A percentile compares a stretch with the other conserved stretches of the same genome.
These are phyloP conservation scores for Drosophila pallidifrons DNA, from an alignment of 1,140 invertebrate species.

Conservation along the genomic window DNA sequence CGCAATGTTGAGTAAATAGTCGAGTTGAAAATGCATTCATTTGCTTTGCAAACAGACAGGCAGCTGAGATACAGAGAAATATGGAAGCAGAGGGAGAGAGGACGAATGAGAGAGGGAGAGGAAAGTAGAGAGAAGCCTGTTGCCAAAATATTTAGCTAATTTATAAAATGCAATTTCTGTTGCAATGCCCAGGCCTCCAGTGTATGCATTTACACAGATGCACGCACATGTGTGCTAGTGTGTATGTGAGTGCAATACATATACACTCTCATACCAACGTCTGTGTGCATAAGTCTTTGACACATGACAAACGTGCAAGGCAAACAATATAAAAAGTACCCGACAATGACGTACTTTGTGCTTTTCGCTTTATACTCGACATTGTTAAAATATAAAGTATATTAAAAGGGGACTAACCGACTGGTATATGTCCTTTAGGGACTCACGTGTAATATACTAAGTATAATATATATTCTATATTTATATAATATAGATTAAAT, in stretches of 20 bases:
- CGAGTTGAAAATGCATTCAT: conserved; percentile 46
- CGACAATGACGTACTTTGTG: conserved; percentile 15
- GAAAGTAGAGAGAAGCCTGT: conserved; percentile 1
- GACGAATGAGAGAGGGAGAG: not conserved
- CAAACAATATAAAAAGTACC: conserved; percentile 51
- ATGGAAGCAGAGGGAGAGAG: conserved; percentile 9
- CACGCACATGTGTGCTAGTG: not conserved
- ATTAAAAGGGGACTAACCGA: not conserved
- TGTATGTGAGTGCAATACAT: not conserved
- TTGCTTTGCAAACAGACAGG: conserved; percentile 4
- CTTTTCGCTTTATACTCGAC: not conserved
- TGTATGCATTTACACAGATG: not conserved
- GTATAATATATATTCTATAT: not conserved
- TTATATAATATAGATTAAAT: not conserved
- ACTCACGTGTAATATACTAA: not conserved
- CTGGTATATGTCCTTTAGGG: not conserved
- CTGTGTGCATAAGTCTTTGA: conserved; percentile 37
- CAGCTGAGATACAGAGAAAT: not conserved
- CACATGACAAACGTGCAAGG: conserved; percentile 55
- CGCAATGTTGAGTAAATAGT: conserved; percentile 59
- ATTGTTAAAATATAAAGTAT: conserved; percentile 5
- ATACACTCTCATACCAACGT: not conserved
- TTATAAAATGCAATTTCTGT: conserved; percentile 59
- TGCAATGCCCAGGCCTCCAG: not conserved
- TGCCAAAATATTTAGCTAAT: conserved; percentile 77